Evolutionary conservation across 2,113 vertebrate genomes (phyloP).

Genomic region (Sardina pilchardus): DNA sequence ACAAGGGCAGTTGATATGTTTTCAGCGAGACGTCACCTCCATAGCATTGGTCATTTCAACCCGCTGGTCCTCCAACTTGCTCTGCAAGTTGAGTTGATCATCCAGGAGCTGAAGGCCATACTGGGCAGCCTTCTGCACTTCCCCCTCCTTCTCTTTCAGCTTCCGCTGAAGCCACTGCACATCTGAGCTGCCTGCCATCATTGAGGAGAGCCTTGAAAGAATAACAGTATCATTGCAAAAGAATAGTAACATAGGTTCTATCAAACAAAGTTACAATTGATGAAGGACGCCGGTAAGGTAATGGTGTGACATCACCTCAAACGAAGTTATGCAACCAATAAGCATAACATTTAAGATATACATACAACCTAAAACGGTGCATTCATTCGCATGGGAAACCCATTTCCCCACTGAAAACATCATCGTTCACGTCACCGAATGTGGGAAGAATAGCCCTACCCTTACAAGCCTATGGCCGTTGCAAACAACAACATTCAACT

Average conservation of each 20-base stretch:
- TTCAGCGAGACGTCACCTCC: constrained; percentile 70
- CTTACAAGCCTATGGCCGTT: too few species aligned
- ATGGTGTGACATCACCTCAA: neutral
- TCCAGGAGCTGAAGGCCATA: constrained; percentile 87
- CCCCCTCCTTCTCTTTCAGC: constrained; percentile 80
- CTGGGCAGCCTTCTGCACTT: constrained; percentile 83
- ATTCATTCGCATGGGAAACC: too few species aligned
- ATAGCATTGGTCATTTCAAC: constrained; percentile 79
- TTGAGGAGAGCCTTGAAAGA: neutral
- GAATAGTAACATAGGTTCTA: neutral
- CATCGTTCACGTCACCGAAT: too few species aligned
- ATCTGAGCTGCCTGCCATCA: constrained; percentile 64
- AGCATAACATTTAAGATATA: neutral
- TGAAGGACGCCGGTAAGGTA: neutral
- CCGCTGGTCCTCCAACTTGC: constrained; percentile 81
- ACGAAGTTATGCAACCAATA: neutral
- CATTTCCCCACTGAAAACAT: too few species aligned
- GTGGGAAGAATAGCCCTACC: too few species aligned
- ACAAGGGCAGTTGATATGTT: neutral
- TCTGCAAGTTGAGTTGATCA: constrained; percentile 84
- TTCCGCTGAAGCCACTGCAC: constrained; percentile 71
- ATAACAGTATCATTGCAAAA: neutral
- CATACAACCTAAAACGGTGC: neutral
- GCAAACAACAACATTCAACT: too few species aligned
- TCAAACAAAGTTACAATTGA: too few species aligned